Percentiles rank a stretch among this genome's conserved stretches.
phyloP scores from a whole-genome alignment of 2,113 vertebrate genomes.

The Chloropsis cyanopogon region DNA sequence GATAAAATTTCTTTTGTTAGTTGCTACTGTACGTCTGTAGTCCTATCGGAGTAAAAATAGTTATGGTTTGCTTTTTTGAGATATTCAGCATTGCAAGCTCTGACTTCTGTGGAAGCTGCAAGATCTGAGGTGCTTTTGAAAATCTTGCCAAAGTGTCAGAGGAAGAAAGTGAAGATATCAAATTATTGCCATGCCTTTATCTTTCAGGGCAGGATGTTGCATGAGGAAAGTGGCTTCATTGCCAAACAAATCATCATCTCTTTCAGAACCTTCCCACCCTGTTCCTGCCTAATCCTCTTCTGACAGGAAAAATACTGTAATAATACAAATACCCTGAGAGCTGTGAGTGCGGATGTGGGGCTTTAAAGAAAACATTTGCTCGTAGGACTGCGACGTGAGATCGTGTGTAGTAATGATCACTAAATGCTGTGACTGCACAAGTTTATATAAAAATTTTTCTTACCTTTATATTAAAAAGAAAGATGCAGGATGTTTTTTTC shows the following conservation, averaged over 20 bases:
- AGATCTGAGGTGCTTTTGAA: not conserved
- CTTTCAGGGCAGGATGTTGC: not conserved
- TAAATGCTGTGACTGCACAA: not conserved
- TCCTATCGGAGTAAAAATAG: not conserved
- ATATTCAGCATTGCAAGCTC: not conserved
- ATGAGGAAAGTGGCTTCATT: not conserved
- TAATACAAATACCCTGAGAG: not conserved
- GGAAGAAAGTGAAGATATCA: not conserved
- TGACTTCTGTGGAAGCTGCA: not conserved
- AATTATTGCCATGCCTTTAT: not conserved
- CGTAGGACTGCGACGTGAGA: rapidly evolving
- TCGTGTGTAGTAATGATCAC: rapidly evolving
- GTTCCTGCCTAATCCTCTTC: not conserved
- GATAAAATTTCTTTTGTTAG: not conserved
- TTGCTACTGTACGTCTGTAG: not conserved
- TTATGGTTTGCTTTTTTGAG: not conserved
- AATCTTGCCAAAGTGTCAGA: not conserved
- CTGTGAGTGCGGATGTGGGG: not conserved
- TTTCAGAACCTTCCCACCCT: not conserved
- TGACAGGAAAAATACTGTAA: not conserved
- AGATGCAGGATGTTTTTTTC: not conserved
- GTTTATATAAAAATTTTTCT: not conserved
- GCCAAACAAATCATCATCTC: not conserved
- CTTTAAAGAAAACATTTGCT: not conserved
- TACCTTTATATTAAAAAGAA: not conserved